Evolutionary conservation across 1,140 invertebrate species (phyloP), one percentile per base, ranked within the genome.

Genomic region (Lepeophtheirus salmonis): DNA sequence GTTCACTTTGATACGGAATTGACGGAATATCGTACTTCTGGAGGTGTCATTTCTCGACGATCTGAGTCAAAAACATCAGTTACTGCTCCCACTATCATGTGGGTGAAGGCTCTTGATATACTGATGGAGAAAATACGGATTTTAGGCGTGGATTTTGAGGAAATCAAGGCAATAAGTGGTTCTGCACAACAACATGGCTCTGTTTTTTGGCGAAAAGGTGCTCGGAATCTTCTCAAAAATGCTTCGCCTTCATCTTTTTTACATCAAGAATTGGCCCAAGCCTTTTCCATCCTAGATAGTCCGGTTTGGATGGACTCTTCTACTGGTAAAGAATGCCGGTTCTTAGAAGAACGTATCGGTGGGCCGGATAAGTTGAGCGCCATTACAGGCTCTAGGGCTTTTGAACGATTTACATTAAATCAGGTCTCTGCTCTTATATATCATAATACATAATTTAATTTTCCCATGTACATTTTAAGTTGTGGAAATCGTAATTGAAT

Each of bases 261-360:
- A 16, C 82, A 90, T 71, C 79, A 84, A 52, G 87, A 95, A 71
- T 72, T 96, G 13, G 78, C 78, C 0, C 64, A 66, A 61, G 76
- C 77, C 14, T 97, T 97, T 71, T 80, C 84, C 13, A 66, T 88
- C 1, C 70, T 76, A 0, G 77, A 86, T 58, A 87, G 87, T n/a
- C 92, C 92, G 0, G 80, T 94, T 23, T 97, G 92, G 92, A 92
- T 94, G 89, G 91, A 97, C 71, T 83, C 84, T 0, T 91, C 86
- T 63, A 96, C 91, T 0, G 78, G 75, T 0, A 72, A 77, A 50
- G 81, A 94, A 65, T 96, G 91, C 69, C 69, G 74, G 50, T 71
- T 80, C 59, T 69, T 96, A 48, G 89, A 96, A 70, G 76, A 81
- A 25, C 76, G 76, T 50, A 76, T 89, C 17, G 89, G 89, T 21